Percentiles rank a stretch among this genome's conserved stretches.
These are phyloP conservation scores for Eupithecia inturbata DNA, from an alignment of 2,888 invertebrate species.

Conservation along the genomic window DNA sequence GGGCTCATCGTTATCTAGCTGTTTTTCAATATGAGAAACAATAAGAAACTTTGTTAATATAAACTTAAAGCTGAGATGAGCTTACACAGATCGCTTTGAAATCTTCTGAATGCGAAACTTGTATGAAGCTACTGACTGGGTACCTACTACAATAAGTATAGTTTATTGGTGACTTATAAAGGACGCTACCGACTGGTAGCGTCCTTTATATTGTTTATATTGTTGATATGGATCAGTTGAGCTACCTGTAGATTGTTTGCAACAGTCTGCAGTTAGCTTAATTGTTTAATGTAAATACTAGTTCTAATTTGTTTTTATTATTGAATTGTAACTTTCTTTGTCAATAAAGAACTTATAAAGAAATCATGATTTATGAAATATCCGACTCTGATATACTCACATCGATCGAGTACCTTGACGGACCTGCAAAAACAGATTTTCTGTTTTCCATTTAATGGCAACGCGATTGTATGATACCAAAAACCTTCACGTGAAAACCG, in stretches of 20 bases:
- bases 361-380: no score
- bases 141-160: not conserved
- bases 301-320: no score
- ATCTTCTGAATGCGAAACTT: slow-evolving; percentile 21
- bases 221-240: no score
- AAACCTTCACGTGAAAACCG: not conserved
- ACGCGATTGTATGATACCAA: not conserved
- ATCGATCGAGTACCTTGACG: no score
- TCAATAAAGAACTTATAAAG: no score
- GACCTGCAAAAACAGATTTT: not conserved
- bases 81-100: slow-evolving; percentile 26
- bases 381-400: no score
- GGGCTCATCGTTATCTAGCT: slow-evolving; percentile 21
- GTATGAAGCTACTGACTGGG: not conserved
- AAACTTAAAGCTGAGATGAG: slow-evolving; percentile 33
- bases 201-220: no score
- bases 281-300: no score
- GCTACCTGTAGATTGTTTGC: no score
- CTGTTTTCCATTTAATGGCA: not conserved
- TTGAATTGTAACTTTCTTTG: no score
- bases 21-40: slow-evolving; percentile 38
- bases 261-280: no score
- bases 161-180: slow-evolving; percentile 6
- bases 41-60: slow-evolving; percentile 45
- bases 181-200: no score